Evolutionary conservation across 2,113 vertebrate genomes (phyloP), one percentile per base, ranked within the genome.

Genomic region (Oenanthe oenanthe): DNA sequence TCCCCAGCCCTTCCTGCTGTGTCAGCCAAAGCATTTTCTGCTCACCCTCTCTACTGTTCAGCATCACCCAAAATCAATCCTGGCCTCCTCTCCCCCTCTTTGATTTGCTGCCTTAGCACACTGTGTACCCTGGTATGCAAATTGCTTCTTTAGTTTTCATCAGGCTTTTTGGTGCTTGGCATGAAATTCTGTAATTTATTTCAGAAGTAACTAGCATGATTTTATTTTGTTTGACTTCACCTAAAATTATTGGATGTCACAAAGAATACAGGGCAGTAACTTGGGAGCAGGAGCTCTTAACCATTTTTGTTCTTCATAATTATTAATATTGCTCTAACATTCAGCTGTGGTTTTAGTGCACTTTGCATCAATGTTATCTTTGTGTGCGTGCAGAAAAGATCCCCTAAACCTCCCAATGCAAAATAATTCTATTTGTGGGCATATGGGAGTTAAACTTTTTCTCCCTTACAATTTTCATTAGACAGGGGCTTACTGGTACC

Each of bases 401-500:
- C 42, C 24, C 13, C 71, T 93, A 73, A 93, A 79, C 34, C 38
- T 72, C 38, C n/a, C 88, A 58, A 75, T 43, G n/a, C 53, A 89
- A 81, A 96, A 85, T 73, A 79, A 83, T 89, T 87, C 86, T 72
- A 75, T 95, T 85, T 94, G 75, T 3, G 11, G 71, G 18, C 66
- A 66, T 89, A 86, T 81, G 78, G 94, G 96, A 97, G 90, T 97
- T 98, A 97, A 98, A 98, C 92, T 98, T 98, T 97, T 74, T 95
- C 97, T 97, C 84, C 79, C 61, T 95, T 97, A 96, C 72, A 61
- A 61, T 96, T 96, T 98, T 98, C 97, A 97, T 98, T 98, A 98
- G 96, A 73, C 75, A 94, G 89, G 95, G 82, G 95, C 97, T 98
- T 97, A 97, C 96, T 94, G 83, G 91, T 97, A 88, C 94, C 92